Percentiles rank a stretch among this genome's conserved stretches.
These are phyloP conservation scores for Calliphora vomitoria DNA, from an alignment of 2,888 invertebrate genomes.

Conservation along the genomic window DNA sequence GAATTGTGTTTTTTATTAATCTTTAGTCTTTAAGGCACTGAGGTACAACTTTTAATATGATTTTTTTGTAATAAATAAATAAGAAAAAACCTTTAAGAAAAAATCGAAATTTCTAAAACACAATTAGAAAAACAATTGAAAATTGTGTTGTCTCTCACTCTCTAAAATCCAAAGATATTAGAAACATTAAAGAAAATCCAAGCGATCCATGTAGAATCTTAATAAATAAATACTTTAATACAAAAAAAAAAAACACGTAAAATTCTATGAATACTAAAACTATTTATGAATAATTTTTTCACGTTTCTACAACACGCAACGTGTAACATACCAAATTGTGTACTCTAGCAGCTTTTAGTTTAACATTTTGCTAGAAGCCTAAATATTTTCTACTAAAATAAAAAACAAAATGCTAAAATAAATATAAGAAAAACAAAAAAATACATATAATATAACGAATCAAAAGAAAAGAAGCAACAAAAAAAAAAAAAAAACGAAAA, in stretches of 20 bases:
- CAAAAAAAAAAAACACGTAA: not conserved
- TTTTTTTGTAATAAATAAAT: no score
- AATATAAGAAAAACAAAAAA: not conserved
- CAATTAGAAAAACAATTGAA: no score
- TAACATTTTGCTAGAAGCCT: constrained; percentile 23
- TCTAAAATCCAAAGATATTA: not conserved
- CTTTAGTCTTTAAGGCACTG: no score
- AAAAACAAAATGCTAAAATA: not conserved
- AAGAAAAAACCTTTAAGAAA: no score
- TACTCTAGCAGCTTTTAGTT: not conserved
- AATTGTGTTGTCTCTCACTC: not conserved
- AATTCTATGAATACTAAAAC: constrained; percentile 15
- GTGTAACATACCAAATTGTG: not conserved
- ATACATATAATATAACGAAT: constrained; percentile 5
- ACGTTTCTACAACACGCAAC: not conserved
- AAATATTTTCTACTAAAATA: constrained; percentile 24
- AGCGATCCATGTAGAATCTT: constrained; percentile 1
- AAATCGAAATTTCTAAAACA: no score
- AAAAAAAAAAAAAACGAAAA: constrained; percentile 29
- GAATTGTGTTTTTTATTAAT: no score
- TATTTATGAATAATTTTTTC: constrained; percentile 27
- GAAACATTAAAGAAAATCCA: not conserved
- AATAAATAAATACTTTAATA: not conserved
- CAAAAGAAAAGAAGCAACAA: constrained; percentile 4
- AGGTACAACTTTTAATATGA: no score